Conservation (phyloP, 2,113 vertebrate genomes). For the Boulengeromyrus knoepffleri region DNA sequence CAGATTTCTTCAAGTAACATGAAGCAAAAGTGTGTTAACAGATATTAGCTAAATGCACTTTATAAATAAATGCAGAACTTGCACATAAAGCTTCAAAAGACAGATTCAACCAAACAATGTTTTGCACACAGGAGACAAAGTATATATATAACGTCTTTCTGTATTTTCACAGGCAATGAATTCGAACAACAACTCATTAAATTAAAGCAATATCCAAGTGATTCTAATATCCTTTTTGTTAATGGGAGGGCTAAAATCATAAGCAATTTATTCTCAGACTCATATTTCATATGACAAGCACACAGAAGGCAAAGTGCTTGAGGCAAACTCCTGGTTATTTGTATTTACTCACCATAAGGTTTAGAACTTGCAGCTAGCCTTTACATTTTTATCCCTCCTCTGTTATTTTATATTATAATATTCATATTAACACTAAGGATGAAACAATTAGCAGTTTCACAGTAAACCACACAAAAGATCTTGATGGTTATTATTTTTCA, state of each 20-base stretch:
- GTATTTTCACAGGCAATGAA: background rate
- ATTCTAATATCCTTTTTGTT: background rate
- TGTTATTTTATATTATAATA: background rate
- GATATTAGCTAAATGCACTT: background rate
- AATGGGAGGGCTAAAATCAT: background rate
- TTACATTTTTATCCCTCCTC: background rate
- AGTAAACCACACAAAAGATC: background rate
- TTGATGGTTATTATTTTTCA: background rate
- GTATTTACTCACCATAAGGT: background rate
- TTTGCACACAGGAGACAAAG: background rate
- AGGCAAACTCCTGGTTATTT: background rate
- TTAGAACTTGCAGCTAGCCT: background rate
- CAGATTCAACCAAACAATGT: background rate
- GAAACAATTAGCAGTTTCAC: background rate
- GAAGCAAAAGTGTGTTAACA: background rate
- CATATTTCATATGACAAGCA: background rate
- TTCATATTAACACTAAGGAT: background rate
- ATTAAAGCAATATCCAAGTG: background rate
- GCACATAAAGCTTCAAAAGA: background rate
- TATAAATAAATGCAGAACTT: background rate
- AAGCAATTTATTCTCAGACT: background rate
- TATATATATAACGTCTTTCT: background rate
- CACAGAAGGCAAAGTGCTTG: background rate
- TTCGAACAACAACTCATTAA: background rate
- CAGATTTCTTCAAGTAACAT: background rate